Conservation (phyloP, 2,888 invertebrate species). For the Seira ritae region DNA sequence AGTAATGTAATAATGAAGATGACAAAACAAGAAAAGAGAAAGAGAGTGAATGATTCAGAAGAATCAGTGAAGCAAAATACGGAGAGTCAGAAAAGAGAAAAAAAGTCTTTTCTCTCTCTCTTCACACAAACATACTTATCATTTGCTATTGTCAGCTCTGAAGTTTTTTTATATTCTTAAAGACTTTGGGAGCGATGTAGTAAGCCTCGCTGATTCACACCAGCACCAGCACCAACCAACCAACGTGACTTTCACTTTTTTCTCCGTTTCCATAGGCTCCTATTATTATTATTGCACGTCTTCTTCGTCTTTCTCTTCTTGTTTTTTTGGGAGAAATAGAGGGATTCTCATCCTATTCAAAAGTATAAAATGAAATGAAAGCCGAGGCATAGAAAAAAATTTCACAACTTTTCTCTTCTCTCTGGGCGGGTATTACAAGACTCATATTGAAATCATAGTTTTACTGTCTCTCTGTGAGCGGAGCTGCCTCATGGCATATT, state of each 20-base stretch:
- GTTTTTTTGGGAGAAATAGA: background rate
- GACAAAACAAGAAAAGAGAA: too few relatives aligned
- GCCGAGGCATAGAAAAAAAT: background rate
- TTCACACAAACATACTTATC: too few relatives aligned
- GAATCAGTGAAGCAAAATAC: too few relatives aligned
- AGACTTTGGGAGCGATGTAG: too few relatives aligned
- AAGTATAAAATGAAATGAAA: background rate
- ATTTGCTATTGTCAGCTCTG: too few relatives aligned
- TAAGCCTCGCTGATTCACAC: conserved; percentile 21
- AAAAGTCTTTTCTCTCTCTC: too few relatives aligned
- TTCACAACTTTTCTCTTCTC: conserved; percentile 25
- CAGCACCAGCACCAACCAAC: too few relatives aligned
- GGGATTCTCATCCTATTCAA: background rate
- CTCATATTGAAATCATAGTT: conserved; percentile 22
- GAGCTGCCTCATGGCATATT: conserved; percentile 6
- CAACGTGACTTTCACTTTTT: conserved; percentile 29
- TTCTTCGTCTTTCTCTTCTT: background rate
- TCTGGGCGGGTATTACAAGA: conserved; percentile 30
- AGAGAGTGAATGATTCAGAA: too few relatives aligned
- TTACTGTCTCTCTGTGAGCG: background rate
- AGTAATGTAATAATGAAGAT: too few relatives aligned
- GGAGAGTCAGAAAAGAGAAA: too few relatives aligned
- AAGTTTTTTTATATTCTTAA: too few relatives aligned
- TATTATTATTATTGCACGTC: background rate
- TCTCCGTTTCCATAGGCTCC: background rate